Evolutionary conservation across 2,797 vertebrate species (phyloP), one percentile per base, ranked within the genome.

Genomic region (Diceros bicornis): DNA sequence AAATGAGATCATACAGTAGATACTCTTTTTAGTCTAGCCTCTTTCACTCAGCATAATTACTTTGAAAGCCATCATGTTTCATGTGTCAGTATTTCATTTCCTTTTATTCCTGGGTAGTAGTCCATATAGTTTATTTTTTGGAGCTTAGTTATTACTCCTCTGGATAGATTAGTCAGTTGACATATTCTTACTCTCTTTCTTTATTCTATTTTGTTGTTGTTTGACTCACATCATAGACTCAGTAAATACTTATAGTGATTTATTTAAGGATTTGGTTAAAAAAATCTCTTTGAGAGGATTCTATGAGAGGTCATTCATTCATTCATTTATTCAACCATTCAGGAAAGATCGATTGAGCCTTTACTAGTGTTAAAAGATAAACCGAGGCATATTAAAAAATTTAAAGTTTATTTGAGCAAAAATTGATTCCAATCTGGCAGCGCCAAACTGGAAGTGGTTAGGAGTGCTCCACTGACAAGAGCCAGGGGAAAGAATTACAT

Each of bases 71-170:
- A 81, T 23, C 4, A 17, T 57, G 23, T 82, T 95, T 50, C n/a
- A 32, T 12, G 23, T 79, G 69, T 74, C 79, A 83, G 0, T 68
- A 94, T 95, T 89, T 94, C 57, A 68, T 84, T 93, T 91, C 20
- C 91, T 79, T 96, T 74, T 75, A 68, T 95, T 88, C 18, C 32
- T 61, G 25, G 74, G 14, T 78, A 25, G 37, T 84, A 61, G 61
- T 59, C 50, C 34, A n/a, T 34, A 44, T 2, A 71, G 55, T 57
- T 86, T n/a, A 17, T 57, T 59, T 92, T 96, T 90, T 37, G 14
- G 72, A 69, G 57, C 11, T 91, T 86, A 64, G 41, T 79, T 83
- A 91, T 92, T 78, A 68, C 44, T 94, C 95, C 34, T 32, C 59
- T 78, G 55, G 21, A 79, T 62, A 81, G 47, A 44, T 71, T 74